Evolutionary conservation across 2,797 vertebrate species (phyloP).

Genomic region (Otus scops): DNA sequence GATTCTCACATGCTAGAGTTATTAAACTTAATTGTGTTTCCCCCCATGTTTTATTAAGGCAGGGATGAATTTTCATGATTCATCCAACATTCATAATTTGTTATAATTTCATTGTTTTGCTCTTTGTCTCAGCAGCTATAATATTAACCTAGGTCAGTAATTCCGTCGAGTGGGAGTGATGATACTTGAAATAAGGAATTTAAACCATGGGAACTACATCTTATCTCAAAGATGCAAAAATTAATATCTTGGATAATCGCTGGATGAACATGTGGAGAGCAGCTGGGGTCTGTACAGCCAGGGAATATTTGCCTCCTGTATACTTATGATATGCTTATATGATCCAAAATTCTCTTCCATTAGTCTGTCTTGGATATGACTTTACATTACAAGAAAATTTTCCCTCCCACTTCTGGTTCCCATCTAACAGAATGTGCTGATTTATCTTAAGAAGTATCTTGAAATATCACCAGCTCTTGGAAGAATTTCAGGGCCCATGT

Average conservation of each 20-base stretch:
- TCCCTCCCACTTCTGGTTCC: neutral
- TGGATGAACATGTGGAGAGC: neutral
- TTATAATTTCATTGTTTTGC: neutral
- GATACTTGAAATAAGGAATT: neutral
- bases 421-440: neutral
- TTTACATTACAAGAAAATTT: neutral
- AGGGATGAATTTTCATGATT: neutral
- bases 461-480: neutral
- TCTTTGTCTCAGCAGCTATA: slow-evolving; percentile 7
- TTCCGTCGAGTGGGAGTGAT: neutral
- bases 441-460: neutral
- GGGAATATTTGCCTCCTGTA: neutral
- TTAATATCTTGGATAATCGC: neutral
- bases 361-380: neutral
- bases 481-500: neutral
- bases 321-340: neutral
- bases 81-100: neutral
- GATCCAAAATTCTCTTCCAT: neutral
- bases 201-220: neutral
- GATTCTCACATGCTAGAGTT: neutral
- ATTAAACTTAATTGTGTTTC: slow-evolving; percentile 19
- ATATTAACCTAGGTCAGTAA: slow-evolving; percentile 21
- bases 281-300: neutral
- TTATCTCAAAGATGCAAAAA: neutral
- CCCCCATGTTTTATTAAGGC: neutral